Evolutionary conservation across 2,113 vertebrate genomes (phyloP), one percentile per base, ranked within the genome.

Genomic region (Phalacrocorax carbo): DNA sequence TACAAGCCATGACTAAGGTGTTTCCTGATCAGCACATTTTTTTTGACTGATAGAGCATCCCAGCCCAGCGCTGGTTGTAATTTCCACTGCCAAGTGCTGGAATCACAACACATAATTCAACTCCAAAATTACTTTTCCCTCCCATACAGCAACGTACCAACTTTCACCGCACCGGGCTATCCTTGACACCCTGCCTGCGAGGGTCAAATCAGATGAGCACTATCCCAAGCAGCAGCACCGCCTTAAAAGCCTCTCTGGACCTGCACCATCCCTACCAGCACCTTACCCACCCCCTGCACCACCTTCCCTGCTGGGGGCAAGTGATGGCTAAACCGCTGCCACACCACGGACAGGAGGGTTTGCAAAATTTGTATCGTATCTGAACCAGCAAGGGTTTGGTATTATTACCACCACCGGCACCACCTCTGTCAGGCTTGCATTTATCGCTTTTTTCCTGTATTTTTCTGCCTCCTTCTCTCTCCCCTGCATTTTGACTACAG

Each of bases 161-260:
- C 30, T 55, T 22, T 26, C 57, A 42, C 30, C 0, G 0, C 25
- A 29, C 13, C 3, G 0, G 48, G 27, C 38, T 40, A 30, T 44
- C 25, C 44, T 72, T 14, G 9, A 66, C 61, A 57, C 3, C 13
- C 22, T 2, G 5, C 38, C 21, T 64, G 29, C 2, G 4, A 38
- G 32, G 25, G 13, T 69, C 25, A 57, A 38, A 15, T 10, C 4
- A 5, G 40, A 85, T 20, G 18, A 82, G 34, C 12, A 4, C 44
- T 46, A 61, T 26, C 26, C 32, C 34, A 75, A 23, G 29, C 13
- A 44, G 60, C 30, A 55, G 70, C 25, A 38, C 10, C 57, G 40
- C 66, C 27, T 75, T 42, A 57, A 52, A 91, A 48, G 22, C 66
- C 57, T 62, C n/a, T 23, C 36, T 9, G 11, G 25, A 4, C 38